Conservation (phyloP, 2,113 vertebrate species). For the Lutjanus erythropterus region DNA sequence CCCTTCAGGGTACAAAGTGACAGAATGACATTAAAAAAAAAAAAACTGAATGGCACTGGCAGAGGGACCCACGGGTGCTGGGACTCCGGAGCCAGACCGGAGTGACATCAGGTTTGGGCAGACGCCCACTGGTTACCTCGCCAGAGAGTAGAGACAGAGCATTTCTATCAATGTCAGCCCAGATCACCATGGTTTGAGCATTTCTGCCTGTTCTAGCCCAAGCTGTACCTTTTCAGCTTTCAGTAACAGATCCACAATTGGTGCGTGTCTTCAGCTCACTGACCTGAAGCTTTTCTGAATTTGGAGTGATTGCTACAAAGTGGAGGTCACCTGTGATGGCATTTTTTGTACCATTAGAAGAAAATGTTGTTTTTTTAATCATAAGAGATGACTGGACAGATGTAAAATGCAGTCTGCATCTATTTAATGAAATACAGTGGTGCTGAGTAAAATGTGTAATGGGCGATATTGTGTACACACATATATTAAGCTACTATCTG, state of each 20-base stretch:
- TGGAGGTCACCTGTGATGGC: background rate
- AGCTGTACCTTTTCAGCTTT: background rate
- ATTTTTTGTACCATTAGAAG: background rate
- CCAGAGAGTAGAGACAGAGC: constrained; percentile 10
- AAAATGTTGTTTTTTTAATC: background rate
- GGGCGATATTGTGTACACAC: background rate
- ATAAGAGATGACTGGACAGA: background rate
- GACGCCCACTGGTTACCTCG: constrained; percentile 18
- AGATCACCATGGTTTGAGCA: background rate
- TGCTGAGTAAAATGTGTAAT: background rate
- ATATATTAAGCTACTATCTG: background rate
- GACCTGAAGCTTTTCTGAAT: background rate
- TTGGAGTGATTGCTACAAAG: background rate
- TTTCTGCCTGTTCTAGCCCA: background rate
- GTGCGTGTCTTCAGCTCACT: background rate
- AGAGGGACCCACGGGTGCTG: constrained; percentile 3
- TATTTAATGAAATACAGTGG: background rate
- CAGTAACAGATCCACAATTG: background rate
- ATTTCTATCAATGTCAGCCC: constrained; percentile 18
- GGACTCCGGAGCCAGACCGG: constrained; percentile 1
- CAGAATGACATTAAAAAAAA: constrained; percentile 46
- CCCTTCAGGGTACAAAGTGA: constrained; percentile 45
- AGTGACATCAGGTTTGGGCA: constrained; percentile 20
- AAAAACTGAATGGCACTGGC: constrained; percentile 11
- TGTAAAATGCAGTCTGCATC: background rate